Conservation (phyloP, 2,888 invertebrate species). For the Chymomyza amoena region DNA sequence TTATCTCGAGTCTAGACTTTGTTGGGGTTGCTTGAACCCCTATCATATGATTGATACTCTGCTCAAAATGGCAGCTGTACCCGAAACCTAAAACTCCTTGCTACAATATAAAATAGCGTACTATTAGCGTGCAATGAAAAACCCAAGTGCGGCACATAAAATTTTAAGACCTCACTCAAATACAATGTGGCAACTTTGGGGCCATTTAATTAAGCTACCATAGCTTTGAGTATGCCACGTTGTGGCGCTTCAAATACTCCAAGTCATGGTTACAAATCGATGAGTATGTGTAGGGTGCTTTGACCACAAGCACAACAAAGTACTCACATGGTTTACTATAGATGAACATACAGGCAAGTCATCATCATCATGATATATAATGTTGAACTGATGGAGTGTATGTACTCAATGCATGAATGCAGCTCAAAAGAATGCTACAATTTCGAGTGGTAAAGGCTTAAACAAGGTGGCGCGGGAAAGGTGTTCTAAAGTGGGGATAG, state of each 20-base stretch:
- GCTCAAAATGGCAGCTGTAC: neutral
- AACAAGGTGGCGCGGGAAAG: too few species aligned
- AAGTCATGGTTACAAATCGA: neutral
- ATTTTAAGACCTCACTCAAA: neutral
- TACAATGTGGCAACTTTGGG: neutral
- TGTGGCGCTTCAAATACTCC: neutral
- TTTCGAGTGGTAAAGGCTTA: neutral
- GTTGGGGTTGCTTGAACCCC: neutral
- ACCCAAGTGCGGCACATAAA: neutral
- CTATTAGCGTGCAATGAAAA: neutral
- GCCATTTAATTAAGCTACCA: neutral
- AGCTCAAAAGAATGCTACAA: neutral
- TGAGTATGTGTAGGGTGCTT: neutral
- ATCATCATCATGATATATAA: neutral
- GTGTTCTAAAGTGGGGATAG: too few species aligned
- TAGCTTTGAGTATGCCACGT: neutral
- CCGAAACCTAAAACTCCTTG: neutral
- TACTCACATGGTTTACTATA: neutral
- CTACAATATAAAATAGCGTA: neutral
- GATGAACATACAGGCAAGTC: neutral
- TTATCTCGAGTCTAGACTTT: neutral
- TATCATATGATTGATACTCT: neutral
- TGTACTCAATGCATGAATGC: neutral
- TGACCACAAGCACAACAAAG: neutral
- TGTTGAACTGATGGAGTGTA: neutral